Evolutionary conservation across 1,140 invertebrate species (phyloP), one percentile per base, ranked within the genome.

Genomic region (Magallana angulata): DNA sequence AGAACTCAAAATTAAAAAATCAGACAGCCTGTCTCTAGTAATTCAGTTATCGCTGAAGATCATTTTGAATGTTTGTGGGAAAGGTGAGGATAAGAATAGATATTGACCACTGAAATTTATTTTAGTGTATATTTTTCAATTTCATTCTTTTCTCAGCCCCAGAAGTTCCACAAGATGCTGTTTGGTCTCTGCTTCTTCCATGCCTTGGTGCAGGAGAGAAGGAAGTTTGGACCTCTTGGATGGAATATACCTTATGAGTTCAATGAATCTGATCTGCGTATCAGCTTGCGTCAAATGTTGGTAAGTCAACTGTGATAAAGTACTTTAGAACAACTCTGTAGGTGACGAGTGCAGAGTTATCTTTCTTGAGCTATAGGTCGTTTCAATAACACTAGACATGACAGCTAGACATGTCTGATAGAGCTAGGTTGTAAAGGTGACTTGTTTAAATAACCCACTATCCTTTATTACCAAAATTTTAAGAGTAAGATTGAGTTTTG

Each of bases 181-280:
- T 94, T 95, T 91, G 94, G 94, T 14, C 91, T 95, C 59, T 95
- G 94, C 87, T 95, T 95, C 91, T 95, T 95, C 92, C 95, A 95
- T 91, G 94, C 94, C 56, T 87, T 95, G 89, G 94, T 95, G 4
- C 95, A 95, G 85, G 95, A 95, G 87, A 92, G 95, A 80, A 90
- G 95, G 81, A 95, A 95, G 90, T 95, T 95, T 93, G 95, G 94
- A 68, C 94, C 94, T 7, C 91, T 95, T 1, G 95, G 95, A 30
- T 95, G 95, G 95, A 95, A 95, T 91, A 95, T 95, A 88, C 94
- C 95, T 0, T 95, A 95, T 89, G 95, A 95, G 87, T 95, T 95
- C 88, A 95, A 95, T 88, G 94, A 95, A 85, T 95, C 94, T 83
- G 95, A 95, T 92, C 92, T 95, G 8, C 88, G 94, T 84, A 95